phyloP scores from a whole-genome alignment of 1,140 invertebrate genomes.

The Trichonephila inaurata region DNA sequence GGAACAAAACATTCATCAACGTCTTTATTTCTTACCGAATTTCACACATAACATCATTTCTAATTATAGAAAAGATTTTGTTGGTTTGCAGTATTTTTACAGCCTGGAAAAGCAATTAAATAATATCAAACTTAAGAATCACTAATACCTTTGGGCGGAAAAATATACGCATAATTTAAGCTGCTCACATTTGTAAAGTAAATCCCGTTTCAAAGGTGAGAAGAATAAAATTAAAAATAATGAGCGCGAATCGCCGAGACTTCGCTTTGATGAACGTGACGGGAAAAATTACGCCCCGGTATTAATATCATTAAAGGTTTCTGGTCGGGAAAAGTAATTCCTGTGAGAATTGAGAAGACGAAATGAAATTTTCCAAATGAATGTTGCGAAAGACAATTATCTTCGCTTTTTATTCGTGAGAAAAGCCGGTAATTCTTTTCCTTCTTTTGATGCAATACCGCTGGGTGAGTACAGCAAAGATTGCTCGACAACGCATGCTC shows the following conservation, averaged over 20 bases:
- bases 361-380: background rate
- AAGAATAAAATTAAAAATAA: background rate
- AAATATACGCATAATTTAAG: background rate
- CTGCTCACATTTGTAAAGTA: background rate
- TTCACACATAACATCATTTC: background rate
- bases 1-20: too few relatives aligned
- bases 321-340: background rate
- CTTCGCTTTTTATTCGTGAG: background rate
- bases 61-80: background rate
- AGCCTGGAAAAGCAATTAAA: background rate
- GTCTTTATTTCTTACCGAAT: background rate
- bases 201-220: background rate
- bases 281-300: background rate
- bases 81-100: background rate
- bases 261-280: background rate
- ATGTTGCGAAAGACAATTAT: conserved; percentile 31
- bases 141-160: background rate
- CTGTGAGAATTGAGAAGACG: background rate
- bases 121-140: background rate
- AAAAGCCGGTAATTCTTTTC: background rate
- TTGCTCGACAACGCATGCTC: too few relatives aligned
- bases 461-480: background rate
- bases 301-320: conserved; percentile 9
- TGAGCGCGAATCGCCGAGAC: background rate
- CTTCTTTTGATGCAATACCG: background rate